A percentile compares a stretch with the other conserved stretches of the same genome.
Conservation (phyloP, 2,888 invertebrate species). For the Deilephila elpenor region DNA sequence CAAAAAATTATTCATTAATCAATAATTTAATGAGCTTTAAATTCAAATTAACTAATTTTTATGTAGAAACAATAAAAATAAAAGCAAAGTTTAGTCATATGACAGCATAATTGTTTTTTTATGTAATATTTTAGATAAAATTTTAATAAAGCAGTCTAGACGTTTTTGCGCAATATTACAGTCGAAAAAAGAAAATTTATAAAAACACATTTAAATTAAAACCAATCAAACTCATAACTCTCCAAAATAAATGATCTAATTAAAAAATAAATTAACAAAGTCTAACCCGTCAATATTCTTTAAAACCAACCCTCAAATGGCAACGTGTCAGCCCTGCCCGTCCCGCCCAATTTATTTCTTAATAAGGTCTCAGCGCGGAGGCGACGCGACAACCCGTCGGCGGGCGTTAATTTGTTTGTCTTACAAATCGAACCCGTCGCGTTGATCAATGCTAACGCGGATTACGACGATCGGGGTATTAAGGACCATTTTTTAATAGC, state of each 20-base stretch:
- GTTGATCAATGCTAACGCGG: constrained; percentile 38
- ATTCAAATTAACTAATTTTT: no score
- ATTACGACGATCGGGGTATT: constrained; percentile 34
- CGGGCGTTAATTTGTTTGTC: constrained; percentile 75
- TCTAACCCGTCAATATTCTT: background rate
- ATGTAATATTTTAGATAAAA: no score
- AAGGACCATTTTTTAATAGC: constrained; percentile 35
- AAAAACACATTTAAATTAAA: no score
- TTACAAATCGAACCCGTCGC: constrained; percentile 61
- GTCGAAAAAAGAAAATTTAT: no score
- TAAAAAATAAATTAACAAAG: background rate
- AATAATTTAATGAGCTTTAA: no score
- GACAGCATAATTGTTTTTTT: no score
- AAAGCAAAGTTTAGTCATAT: no score
- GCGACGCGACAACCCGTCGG: constrained; percentile 40
- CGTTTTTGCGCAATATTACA: no score
- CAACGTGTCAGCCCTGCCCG: constrained; percentile 62
- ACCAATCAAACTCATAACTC: no score
- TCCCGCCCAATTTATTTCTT: constrained; percentile 77
- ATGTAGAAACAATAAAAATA: no score
- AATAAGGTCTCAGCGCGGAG: constrained; percentile 59
- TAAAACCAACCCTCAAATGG: background rate
- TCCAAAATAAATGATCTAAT: background rate
- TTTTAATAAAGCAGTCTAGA: no score
- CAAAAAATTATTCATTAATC: no score